A percentile compares a stretch with the other conserved stretches of the same genome.
These are phyloP conservation scores for Halocynthia aurantium DNA, from an alignment of 23 tunicate species.

Conservation along the genomic window DNA sequence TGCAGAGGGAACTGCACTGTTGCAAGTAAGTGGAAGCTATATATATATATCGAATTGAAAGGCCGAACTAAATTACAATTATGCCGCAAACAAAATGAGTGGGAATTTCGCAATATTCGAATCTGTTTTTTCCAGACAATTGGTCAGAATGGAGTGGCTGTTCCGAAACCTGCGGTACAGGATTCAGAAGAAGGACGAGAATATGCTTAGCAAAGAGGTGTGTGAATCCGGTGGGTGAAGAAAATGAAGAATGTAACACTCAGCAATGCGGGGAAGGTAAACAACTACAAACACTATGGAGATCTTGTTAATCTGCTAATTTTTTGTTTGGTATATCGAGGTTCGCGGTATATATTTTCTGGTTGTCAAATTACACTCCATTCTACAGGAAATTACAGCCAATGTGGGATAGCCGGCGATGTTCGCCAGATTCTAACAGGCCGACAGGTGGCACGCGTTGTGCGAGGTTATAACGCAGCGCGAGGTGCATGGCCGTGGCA, in stretches of 20 bases:
- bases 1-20: background rate
- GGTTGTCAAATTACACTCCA: background rate
- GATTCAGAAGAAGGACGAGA: background rate
- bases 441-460: constrained; percentile 10
- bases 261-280: too few relatives aligned
- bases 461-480: constrained; percentile 33
- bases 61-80: background rate
- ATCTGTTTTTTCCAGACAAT: background rate
- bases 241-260: too few relatives aligned
- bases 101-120: background rate
- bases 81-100: background rate
- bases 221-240: too few relatives aligned
- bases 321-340: too few relatives aligned
- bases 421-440: constrained; percentile 29
- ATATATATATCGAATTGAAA: background rate
- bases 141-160: constrained; percentile 6
- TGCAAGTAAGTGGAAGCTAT: too few relatives aligned
- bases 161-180: background rate
- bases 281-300: too few relatives aligned
- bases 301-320: too few relatives aligned
- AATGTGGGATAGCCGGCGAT: constrained; percentile 66
- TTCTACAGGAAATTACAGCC: constrained; percentile 27
- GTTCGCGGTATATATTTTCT: too few relatives aligned
- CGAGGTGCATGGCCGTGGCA: constrained; percentile 65
- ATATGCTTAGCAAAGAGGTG: background rate